Conservation (phyloP, 2,113 vertebrate species). For the Acrocephalus kingi region DNA sequence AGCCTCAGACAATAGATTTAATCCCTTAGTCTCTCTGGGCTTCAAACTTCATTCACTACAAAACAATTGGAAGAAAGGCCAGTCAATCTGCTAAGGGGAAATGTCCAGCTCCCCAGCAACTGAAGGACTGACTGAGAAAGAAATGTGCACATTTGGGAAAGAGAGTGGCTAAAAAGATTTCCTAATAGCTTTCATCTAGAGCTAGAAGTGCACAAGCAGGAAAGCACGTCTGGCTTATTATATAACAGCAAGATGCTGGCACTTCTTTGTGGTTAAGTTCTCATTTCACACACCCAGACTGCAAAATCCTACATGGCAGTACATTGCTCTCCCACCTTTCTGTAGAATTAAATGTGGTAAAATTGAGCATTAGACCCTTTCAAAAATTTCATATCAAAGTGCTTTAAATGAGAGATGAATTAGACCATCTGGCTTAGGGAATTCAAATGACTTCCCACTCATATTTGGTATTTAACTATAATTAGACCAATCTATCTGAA, state of each 20-base stretch:
- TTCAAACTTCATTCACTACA: neutral
- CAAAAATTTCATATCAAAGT: neutral
- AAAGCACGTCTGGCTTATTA: neutral
- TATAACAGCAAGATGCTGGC: neutral
- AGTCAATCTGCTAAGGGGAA: neutral
- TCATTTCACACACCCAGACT: neutral
- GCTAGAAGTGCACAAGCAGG: neutral
- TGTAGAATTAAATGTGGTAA: neutral
- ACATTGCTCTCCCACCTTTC: neutral
- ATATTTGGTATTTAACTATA: neutral
- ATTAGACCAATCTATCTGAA: neutral
- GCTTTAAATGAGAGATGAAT: conserved; percentile 18
- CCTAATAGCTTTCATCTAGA: neutral
- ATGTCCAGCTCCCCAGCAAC: neutral
- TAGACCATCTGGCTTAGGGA: conserved; percentile 33
- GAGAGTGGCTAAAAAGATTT: neutral
- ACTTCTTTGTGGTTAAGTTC: neutral
- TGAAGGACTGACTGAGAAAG: neutral
- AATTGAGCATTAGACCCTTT: neutral
- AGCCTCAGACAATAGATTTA: neutral
- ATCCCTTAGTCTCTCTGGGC: neutral
- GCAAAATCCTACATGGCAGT: neutral
- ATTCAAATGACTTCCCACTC: neutral
- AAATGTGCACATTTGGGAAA: neutral
- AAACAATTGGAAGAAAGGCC: neutral